These are phyloP conservation scores for Microcaecilia unicolor DNA, from an alignment of 2,797 vertebrate genomes.

Conservation along the genomic window DNA sequence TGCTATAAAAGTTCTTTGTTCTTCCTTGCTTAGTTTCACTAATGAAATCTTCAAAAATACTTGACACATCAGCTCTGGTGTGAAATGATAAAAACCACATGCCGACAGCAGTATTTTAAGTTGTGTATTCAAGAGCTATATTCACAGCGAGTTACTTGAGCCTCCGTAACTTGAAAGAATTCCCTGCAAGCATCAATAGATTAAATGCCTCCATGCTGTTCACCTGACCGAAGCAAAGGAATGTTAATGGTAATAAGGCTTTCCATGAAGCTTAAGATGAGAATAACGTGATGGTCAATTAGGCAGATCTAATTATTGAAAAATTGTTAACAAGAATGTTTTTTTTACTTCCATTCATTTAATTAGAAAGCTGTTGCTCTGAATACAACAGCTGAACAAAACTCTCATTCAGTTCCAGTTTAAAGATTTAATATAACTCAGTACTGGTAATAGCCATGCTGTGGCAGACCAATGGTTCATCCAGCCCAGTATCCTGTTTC, in stretches of 20 bases:
- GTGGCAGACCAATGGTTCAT: too few relatives aligned
- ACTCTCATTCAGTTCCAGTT: slow-evolving; percentile 11
- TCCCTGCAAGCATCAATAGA: slow-evolving; percentile 27
- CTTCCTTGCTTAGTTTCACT: too few relatives aligned
- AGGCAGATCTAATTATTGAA: slow-evolving; percentile 45
- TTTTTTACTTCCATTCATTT: slow-evolving; percentile 29
- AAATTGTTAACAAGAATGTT: slow-evolving; percentile 24
- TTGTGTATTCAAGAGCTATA: slow-evolving; percentile 26
- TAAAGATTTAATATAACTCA: too few relatives aligned
- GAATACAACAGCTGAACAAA: neutral
- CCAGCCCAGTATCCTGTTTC: too few relatives aligned
- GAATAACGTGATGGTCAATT: slow-evolving; percentile 21
- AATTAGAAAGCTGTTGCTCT: slow-evolving; percentile 19
- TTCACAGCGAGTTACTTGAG: slow-evolving; percentile 40
- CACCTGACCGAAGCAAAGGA: slow-evolving; percentile 31
- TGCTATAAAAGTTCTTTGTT: too few relatives aligned
- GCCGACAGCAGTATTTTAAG: slow-evolving; percentile 37
- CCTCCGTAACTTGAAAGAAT: slow-evolving; percentile 37
- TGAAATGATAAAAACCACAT: slow-evolving; percentile 22
- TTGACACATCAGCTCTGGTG: slow-evolving; percentile 16
- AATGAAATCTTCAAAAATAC: slow-evolving; percentile 43
- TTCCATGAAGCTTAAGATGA: slow-evolving; percentile 34
- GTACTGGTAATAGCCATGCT: too few relatives aligned
- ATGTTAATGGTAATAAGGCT: slow-evolving; percentile 15
- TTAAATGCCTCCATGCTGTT: slow-evolving; percentile 31